phyloP scores from a whole-genome alignment of 1,140 invertebrate genomes.

The Chionoecetes opilio region DNA sequence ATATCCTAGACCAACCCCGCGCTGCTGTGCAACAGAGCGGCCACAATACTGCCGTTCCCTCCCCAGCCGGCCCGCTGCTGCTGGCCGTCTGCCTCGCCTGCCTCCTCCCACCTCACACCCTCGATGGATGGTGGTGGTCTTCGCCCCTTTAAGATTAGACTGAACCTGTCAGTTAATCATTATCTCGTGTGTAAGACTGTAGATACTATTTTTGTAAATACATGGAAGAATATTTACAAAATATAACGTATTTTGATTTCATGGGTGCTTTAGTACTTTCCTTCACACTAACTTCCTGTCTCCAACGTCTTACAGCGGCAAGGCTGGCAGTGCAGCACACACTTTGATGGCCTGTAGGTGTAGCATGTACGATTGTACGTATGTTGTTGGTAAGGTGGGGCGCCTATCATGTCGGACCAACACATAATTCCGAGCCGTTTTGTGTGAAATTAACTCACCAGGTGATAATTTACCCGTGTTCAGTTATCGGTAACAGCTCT shows the following conservation, averaged over 20 bases:
- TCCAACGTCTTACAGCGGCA: too few species aligned
- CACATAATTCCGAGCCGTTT: too few species aligned
- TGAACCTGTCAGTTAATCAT: not conserved
- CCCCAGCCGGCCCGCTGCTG: not conserved
- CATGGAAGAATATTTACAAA: not conserved
- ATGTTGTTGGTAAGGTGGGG: too few species aligned
- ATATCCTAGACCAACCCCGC: not conserved
- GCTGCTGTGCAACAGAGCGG: not conserved
- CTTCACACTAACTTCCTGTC: too few species aligned
- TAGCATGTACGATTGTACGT: too few species aligned
- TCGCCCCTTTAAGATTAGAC: not conserved
- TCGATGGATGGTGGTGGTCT: not conserved
- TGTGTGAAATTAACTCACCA: too few species aligned
- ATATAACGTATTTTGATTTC: constrained; percentile 5
- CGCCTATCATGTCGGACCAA: too few species aligned
- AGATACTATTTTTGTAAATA: constrained; percentile 31
- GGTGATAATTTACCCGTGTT: too few species aligned
- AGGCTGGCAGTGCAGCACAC: too few species aligned
- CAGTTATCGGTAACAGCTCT: too few species aligned
- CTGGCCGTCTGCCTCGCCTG: not conserved
- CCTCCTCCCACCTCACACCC: not conserved
- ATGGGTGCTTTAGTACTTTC: not conserved
- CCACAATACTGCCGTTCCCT: not conserved
- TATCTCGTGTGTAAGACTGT: not conserved
- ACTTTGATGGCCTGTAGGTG: too few species aligned